These are phyloP conservation scores for Lepus timidus DNA, from an alignment of 2,113 vertebrate genomes.

Conservation along the genomic window DNA sequence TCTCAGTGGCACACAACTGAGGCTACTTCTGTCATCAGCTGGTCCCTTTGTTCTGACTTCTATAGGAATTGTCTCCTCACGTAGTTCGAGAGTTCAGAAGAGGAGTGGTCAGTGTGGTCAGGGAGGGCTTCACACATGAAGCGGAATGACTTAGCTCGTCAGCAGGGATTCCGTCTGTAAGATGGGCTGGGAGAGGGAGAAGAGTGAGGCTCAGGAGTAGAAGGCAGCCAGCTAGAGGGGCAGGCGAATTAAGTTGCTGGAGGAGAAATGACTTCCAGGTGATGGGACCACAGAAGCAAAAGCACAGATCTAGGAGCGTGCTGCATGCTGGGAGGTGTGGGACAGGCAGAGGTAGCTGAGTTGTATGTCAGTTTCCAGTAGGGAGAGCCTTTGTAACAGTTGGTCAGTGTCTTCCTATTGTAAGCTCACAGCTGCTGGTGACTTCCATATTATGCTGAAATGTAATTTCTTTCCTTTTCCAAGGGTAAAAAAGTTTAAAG, in stretches of 20 bases:
- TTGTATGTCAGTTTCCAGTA: background rate
- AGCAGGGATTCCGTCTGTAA: background rate
- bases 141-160: background rate
- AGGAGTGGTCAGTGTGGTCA: background rate
- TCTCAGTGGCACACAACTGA: background rate
- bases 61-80: background rate
- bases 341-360: background rate
- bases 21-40: background rate
- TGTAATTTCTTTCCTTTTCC: background rate
- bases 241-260: background rate
- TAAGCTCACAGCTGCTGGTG: background rate
- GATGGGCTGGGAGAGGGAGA: background rate
- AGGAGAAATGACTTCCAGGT: background rate
- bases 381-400: background rate
- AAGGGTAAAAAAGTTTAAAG: background rate
- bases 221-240: background rate
- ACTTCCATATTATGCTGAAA: background rate
- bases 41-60: background rate
- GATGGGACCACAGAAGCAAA: background rate
- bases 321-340: background rate
- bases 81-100: background rate
- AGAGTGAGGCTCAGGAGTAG: background rate
- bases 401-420: background rate
- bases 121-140: background rate
- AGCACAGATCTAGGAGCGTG: background rate